Evolutionary conservation across 1,140 invertebrate species (phyloP), one percentile per base, ranked within the genome.

Genomic region (Anthonomus grandis): DNA sequence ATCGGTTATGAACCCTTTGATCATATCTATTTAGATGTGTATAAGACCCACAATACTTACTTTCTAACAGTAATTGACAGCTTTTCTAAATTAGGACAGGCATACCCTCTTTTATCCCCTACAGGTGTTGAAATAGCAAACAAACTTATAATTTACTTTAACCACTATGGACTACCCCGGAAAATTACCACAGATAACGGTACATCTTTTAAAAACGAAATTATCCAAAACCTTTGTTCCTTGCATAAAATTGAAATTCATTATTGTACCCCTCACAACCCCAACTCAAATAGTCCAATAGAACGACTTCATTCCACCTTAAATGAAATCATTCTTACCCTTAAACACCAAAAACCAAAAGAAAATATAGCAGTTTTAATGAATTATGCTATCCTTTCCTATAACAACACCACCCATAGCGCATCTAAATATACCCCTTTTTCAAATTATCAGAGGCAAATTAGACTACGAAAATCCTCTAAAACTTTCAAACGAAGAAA

Each of bases 11-110:
- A 64, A 62, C 65, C 68, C 6, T 62, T 73, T 38, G 61, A 70
- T 15, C 66, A 61, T 39, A 41, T 70, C 18, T 65, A 70, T 25
- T 60, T 63, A 5, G 68, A 72, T 50, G 53, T 60, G 4, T 64
- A 65, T 9, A 61, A 59, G 13, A 50, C 41, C 15, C 39, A 41
- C 15, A 15, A 15, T 41, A 8, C 6, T 8, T 48, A 31, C n/a
- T 48, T 48, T n/a, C 1, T 48, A 6, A 48, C 31, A 1, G 3
- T 50, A 12, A 17, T 50, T 18, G 47, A 50, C 21, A 37, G 27
- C 31, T 50, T 50, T 37, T 50, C 47, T 2, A 50, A 50, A 36
- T 50, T 50, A 19, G 47, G 47, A 12, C 47, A 50, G 38, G 47
- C 47, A 21, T 50, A 37, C 24, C 47, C 47, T 2, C 22, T 50